Percentiles rank a stretch among this genome's conserved stretches.
These are phyloP conservation scores for Zaprionus capensis DNA, from an alignment of 1,140 invertebrate species.

Conservation along the genomic window DNA sequence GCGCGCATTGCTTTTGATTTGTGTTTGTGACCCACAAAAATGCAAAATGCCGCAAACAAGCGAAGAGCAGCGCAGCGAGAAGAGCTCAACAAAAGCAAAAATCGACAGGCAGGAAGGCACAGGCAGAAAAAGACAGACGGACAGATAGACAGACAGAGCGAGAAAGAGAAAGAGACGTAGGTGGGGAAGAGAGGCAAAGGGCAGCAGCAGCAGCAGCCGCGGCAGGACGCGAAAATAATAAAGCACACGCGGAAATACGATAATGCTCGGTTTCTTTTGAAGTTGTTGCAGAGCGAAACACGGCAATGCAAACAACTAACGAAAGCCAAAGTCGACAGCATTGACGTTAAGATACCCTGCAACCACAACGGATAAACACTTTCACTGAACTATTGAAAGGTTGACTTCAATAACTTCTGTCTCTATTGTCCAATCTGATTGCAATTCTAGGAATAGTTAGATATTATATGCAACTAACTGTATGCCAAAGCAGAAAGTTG, in stretches of 20 bases:
- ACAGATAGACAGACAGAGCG: background rate
- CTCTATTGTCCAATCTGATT: too few species aligned
- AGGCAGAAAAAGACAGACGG: background rate
- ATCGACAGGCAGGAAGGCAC: conserved; percentile 40
- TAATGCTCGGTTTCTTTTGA: conserved; percentile 50
- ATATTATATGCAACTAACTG: too few species aligned
- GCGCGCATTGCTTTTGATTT: conserved; percentile 78
- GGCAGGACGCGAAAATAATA: conserved; percentile 46
- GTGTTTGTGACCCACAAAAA: conserved; percentile 75
- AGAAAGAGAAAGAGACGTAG: background rate
- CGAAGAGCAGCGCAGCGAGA: conserved; percentile 45
- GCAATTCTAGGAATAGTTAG: too few species aligned
- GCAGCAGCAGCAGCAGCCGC: background rate
- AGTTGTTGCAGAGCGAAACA: conserved; percentile 24
- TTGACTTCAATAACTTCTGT: too few species aligned
- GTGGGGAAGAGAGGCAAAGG: background rate
- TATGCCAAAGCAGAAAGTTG: too few species aligned
- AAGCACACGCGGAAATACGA: conserved; percentile 60
- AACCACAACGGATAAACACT: too few species aligned
- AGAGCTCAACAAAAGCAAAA: conserved; percentile 53
- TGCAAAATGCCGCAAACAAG: conserved; percentile 69
- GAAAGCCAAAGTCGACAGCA: too few species aligned
- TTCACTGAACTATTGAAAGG: too few species aligned
- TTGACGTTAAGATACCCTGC: too few species aligned
- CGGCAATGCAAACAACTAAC: background rate